These are phyloP conservation scores for Columbina picui DNA, from an alignment of 2,113 vertebrate species.

Conservation along the genomic window DNA sequence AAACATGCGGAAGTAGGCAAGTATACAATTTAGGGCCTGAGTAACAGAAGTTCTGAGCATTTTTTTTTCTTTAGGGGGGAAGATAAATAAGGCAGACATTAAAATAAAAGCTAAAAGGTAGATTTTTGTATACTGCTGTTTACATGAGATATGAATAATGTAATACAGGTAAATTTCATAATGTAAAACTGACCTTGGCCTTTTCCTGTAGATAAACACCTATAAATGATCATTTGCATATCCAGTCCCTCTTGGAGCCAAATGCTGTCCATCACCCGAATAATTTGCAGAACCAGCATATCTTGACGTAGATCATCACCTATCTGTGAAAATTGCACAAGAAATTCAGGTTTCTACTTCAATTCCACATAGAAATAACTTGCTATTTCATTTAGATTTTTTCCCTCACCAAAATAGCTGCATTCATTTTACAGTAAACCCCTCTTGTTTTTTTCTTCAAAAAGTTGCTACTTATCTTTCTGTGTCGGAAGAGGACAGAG, in stretches of 20 bases:
- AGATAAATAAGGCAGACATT: not conserved
- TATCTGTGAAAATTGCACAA: conserved; percentile 37
- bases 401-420: not conserved
- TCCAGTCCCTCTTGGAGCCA: conserved; percentile 72
- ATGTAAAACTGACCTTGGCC: conserved; percentile 64
- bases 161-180: not conserved
- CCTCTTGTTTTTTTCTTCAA: not conserved
- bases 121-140: not conserved
- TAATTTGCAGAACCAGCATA: conserved; percentile 73
- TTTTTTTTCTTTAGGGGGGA: not conserved
- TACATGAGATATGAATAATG: conserved; percentile 19
- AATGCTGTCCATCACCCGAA: conserved; percentile 64
- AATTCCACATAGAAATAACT: not conserved
- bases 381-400: not conserved
- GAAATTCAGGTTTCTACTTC: conserved; percentile 2
- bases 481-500: not conserved
- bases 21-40: not conserved
- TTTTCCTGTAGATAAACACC: conserved; percentile 70
- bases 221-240: conserved; percentile 71
- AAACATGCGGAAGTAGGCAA: not conserved
- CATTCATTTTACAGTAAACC: not conserved
- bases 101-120: not conserved
- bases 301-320: conserved; percentile 69
- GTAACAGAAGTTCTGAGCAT: not conserved
- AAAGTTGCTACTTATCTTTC: not conserved